Conservation (phyloP, 2,797 vertebrate genomes). For the Mycteria americana region DNA sequence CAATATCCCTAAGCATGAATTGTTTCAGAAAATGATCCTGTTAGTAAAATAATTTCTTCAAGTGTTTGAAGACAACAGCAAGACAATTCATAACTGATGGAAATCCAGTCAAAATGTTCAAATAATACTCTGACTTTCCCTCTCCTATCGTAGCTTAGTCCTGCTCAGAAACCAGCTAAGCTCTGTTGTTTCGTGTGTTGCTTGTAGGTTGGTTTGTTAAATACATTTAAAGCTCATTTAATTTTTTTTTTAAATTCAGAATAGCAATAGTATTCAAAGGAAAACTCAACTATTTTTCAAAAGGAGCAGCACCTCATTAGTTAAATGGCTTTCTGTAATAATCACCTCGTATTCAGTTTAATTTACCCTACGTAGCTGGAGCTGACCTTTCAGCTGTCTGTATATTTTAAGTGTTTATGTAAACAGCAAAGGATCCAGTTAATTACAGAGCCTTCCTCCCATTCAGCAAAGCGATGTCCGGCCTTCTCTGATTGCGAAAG, state of each 20-base stretch:
- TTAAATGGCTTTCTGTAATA: neutral
- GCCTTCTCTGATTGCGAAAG: constrained; percentile 56
- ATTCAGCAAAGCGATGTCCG: constrained; percentile 71
- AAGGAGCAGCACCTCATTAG: neutral
- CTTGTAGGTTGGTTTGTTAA: neutral
- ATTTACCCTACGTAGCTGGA: constrained; percentile 23
- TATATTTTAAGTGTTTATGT: constrained; percentile 70
- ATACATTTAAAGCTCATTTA: neutral
- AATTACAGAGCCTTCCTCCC: constrained; percentile 79
- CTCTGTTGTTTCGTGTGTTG: neutral
- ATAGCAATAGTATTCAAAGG: neutral
- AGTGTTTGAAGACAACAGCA: neutral
- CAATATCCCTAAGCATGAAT: neutral
- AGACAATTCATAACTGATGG: neutral
- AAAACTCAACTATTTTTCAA: neutral
- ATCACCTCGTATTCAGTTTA: neutral
- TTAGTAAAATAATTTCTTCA: neutral
- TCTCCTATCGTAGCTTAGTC: neutral
- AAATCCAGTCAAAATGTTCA: neutral
- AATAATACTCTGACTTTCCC: neutral
- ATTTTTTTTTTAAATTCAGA: neutral
- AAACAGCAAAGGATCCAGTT: constrained; percentile 73
- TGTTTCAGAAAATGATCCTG: neutral
- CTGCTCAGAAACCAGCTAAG: neutral
- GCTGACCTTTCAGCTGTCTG: constrained; percentile 57